Conservation (phyloP, 2,113 vertebrate genomes). For the Alaudala cheleensis region DNA sequence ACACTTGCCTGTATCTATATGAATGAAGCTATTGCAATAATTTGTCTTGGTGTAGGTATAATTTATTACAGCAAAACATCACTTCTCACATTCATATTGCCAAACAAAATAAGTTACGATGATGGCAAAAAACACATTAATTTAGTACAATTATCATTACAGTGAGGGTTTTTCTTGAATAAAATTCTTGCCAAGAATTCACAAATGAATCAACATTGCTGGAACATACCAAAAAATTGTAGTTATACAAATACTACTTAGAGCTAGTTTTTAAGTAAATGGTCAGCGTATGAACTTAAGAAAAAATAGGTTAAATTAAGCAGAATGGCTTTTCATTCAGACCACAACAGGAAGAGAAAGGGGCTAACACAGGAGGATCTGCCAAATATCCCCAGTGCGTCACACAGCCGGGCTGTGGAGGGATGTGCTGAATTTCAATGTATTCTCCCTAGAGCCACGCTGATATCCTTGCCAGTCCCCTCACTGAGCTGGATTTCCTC, state of each 20-base stretch:
- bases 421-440: not conserved
- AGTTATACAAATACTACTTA: not conserved
- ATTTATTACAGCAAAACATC: not conserved
- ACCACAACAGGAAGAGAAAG: conserved; percentile 25
- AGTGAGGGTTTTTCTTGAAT: not conserved
- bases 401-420: not conserved
- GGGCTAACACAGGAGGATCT: not conserved
- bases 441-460: not conserved
- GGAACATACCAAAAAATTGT: not conserved
- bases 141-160: not conserved
- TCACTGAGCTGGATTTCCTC: not conserved
- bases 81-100: not conserved
- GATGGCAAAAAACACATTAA: not conserved
- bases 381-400: not conserved
- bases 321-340: conserved; percentile 30
- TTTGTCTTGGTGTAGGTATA: not conserved
- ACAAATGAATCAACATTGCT: not conserved
- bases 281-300: not conserved
- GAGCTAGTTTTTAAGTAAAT: not conserved
- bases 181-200: not conserved
- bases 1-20: not conserved
- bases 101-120: not conserved
- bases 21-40: not conserved
- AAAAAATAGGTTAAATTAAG: conserved; percentile 34
- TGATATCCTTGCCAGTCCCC: not conserved